Base-by-base conservation (phyloP, 2,797 vertebrate species). In the Monodelphis domestica region DNA sequence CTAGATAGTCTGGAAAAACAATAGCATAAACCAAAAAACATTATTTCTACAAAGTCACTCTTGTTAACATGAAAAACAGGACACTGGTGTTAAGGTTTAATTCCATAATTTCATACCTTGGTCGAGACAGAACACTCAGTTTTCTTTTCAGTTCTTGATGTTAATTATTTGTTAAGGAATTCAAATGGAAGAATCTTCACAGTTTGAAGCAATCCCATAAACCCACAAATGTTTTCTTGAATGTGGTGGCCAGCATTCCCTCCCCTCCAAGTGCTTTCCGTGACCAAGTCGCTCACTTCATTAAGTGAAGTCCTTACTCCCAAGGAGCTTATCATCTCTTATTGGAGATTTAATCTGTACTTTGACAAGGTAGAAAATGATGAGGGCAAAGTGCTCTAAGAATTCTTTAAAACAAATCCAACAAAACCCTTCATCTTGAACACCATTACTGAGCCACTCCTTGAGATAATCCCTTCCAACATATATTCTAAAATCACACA, bases 101-200 rank as follows among this genome's bases (percentile, higher is more conserved):
- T 50, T 90, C 28, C 63, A 96, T 63, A 1, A n/a, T 54, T 51
- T 97, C 98, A 12, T 99, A 99, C 99, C 99, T 99, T 11, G 99
- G 99, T 92, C 99, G 98, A 87, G 98, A 98, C 94, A 99, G 96
- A 95, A 99, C 97, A 88, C 98, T 99, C 97, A 99, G 96, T 92
- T 99, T 99, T 97, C 99, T 99, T 98, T 97, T 99, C 94, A 99
- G 98, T 95, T 98, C 98, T 94, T 98, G 98, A 99, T 99, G 99
- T 99, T 97, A 97, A 96, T 52, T 55, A 84, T 14, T 45, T n/a
- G 98, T 99, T 99, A 99, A 99, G 98, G 98, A 98, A 96, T 53
- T 38, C 15, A 7, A 54, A 5, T 93, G 56, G 63, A 51, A 17
- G 63, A 51, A 17, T 94, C 88, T 93, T 96, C 70, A 92, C 84